Conservation (phyloP, 2,888 invertebrate species). For the Drosophila emarginata region DNA sequence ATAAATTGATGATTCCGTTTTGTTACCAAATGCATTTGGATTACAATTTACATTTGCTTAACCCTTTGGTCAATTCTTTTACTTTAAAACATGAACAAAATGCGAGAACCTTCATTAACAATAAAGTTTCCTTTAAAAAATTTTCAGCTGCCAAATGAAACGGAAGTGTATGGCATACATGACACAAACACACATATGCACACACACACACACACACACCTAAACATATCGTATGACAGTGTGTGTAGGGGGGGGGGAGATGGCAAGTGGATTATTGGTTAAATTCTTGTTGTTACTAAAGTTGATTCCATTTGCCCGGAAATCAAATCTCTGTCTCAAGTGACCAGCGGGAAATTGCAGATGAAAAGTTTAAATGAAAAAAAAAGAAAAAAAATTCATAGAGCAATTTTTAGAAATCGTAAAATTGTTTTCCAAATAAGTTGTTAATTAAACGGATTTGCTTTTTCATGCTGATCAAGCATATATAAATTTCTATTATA, state of each 20-base stretch:
- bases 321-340: conserved; percentile 33
- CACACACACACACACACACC: conserved; percentile 15
- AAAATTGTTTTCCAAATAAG: too few species aligned
- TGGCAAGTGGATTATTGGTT: not conserved
- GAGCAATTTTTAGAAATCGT: too few species aligned
- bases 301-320: conserved; percentile 16
- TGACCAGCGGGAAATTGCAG: conserved; percentile 26
- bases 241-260: not conserved
- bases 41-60: conserved; percentile 11
- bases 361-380: conserved; percentile 9
- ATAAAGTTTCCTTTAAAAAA: conserved; percentile 19
- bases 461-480: too few species aligned
- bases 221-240: conserved; percentile 16
- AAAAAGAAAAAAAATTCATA: not conserved
- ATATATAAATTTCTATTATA: too few species aligned
- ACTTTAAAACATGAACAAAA: conserved; percentile 2
- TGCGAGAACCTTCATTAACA: not conserved
- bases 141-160: conserved; percentile 45
- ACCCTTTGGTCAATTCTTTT: not conserved
- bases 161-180: conserved; percentile 39
- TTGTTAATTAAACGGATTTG: too few species aligned
- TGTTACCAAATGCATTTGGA: not conserved
- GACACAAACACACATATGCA: conserved; percentile 11
- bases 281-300: not conserved
- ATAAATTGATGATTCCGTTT: not conserved